Conservation (phyloP, 2,113 vertebrate species). For the Dryoscopus gambensis region DNA sequence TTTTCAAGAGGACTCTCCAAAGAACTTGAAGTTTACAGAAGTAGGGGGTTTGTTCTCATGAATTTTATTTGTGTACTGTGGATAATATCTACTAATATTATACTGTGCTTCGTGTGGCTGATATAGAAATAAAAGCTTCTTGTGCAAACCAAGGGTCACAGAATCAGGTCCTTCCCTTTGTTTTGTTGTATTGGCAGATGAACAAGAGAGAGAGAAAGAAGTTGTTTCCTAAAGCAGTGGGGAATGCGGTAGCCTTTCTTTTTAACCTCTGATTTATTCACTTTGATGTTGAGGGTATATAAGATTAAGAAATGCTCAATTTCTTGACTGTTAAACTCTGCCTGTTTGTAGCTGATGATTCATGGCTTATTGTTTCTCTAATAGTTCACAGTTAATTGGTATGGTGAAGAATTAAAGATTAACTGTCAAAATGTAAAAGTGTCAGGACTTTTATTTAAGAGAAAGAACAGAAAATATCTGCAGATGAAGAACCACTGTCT, state of each 20-base stretch:
- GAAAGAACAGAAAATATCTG: not conserved
- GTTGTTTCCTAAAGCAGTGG: not conserved
- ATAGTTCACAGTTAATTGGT: conserved; percentile 21
- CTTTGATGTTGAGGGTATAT: conserved; percentile 13
- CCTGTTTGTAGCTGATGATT: conserved; percentile 37
- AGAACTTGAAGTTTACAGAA: not conserved
- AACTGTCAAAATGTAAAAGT: conserved; percentile 35
- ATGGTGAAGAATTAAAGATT: conserved; percentile 46
- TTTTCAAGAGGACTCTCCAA: not conserved
- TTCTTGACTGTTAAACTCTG: conserved; percentile 29
- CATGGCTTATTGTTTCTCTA: conserved; percentile 48
- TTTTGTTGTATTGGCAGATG: not conserved
- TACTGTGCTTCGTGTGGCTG: not conserved
- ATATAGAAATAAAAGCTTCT: not conserved
- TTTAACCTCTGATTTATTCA: conserved; percentile 54
- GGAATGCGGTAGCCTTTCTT: not conserved
- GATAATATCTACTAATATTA: not conserved
- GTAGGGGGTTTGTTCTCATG: not conserved
- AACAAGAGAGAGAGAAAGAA: not conserved
- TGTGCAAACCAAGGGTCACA: not conserved
- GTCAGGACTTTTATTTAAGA: not conserved
- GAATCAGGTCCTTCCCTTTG: not conserved
- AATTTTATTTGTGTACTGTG: not conserved
- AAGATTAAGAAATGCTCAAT: conserved; percentile 50
- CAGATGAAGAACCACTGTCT: not conserved